These are phyloP conservation scores for Archivesica marissinica DNA, from an alignment of 1,140 invertebrate species.

Conservation along the genomic window DNA sequence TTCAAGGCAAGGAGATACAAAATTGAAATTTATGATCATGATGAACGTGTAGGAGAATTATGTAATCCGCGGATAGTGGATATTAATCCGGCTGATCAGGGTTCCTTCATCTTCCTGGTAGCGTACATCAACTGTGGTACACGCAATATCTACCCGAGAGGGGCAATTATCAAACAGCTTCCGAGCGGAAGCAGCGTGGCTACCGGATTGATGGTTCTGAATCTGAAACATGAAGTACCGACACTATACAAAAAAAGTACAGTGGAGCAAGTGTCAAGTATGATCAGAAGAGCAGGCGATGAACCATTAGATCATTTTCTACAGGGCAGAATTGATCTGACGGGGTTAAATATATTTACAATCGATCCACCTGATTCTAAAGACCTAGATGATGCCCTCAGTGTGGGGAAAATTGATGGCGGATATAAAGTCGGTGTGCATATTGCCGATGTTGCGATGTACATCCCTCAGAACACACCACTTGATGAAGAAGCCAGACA, in stretches of 20 bases:
- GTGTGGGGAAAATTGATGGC: conserved; percentile 83
- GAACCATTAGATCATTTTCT: conserved; percentile 84
- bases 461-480: conserved; percentile 69
- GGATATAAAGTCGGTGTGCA: conserved; percentile 75
- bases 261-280: conserved; percentile 6
- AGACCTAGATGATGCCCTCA: conserved; percentile 99
- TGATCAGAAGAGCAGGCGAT: background rate
- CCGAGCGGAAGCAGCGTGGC: conserved; percentile 19
- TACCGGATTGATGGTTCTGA: conserved; percentile 26
- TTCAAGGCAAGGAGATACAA: conserved; percentile 49
- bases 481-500: conserved; percentile 79
- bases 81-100: conserved; percentile 15
- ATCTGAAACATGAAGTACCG: conserved; percentile 54
- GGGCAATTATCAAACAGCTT: conserved; percentile 45
- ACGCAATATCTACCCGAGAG: conserved; percentile 46
- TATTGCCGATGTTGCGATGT: conserved; percentile 82
- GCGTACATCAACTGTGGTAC: conserved; percentile 43
- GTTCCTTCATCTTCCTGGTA: conserved; percentile 37
- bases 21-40: conserved; percentile 65
- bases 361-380: conserved; percentile 99
- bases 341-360: conserved; percentile 87
- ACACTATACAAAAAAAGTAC: conserved; percentile 40
- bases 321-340: conserved; percentile 88
- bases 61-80: conserved; percentile 11
- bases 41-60: conserved; percentile 9